Evolutionary conservation across 2,888 invertebrate species (phyloP).

Genomic region (Tinea semifulvella): DNA sequence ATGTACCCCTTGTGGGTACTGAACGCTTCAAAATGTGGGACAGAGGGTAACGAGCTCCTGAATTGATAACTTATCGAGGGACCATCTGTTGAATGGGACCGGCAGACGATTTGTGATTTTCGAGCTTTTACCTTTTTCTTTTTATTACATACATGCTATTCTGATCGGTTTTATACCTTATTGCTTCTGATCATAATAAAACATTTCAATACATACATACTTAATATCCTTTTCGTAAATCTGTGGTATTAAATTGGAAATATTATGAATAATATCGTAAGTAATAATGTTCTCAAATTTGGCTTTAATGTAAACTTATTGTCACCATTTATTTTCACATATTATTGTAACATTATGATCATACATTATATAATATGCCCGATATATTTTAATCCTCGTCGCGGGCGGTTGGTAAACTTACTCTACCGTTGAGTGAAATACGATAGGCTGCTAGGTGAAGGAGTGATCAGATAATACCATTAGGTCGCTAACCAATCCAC

Average conservation of each 20-base stretch:
- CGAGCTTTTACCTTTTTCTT: not conserved
- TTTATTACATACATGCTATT: not conserved
- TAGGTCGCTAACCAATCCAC: slow-evolving; percentile 31
- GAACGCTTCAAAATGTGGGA: slow-evolving; percentile 18
- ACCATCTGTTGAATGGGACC: slow-evolving; percentile 43
- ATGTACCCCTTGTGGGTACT: slow-evolving; percentile 19
- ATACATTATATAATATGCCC: too few relatives aligned
- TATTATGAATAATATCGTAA: too few relatives aligned
- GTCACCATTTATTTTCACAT: too few relatives aligned
- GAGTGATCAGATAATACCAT: slow-evolving; percentile 28
- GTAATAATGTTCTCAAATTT: too few relatives aligned
- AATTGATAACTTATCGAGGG: slow-evolving; percentile 37
- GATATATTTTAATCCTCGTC: too few relatives aligned
- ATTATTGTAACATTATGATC: too few relatives aligned
- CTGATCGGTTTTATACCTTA: too few relatives aligned
- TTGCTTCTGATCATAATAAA: not conserved
- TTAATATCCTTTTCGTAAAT: too few relatives aligned
- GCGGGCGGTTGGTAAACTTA: not conserved
- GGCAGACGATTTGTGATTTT: slow-evolving; percentile 8
- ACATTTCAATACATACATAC: too few relatives aligned
- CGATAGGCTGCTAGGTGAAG: slow-evolving; percentile 46
- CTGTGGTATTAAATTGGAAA: too few relatives aligned
- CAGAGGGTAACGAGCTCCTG: slow-evolving; percentile 22
- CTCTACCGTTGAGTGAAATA: slow-evolving; percentile 10
- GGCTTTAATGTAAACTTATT: too few relatives aligned